phyloP scores from a whole-genome alignment of 2,888 invertebrate species.

The Apamea anceps region DNA sequence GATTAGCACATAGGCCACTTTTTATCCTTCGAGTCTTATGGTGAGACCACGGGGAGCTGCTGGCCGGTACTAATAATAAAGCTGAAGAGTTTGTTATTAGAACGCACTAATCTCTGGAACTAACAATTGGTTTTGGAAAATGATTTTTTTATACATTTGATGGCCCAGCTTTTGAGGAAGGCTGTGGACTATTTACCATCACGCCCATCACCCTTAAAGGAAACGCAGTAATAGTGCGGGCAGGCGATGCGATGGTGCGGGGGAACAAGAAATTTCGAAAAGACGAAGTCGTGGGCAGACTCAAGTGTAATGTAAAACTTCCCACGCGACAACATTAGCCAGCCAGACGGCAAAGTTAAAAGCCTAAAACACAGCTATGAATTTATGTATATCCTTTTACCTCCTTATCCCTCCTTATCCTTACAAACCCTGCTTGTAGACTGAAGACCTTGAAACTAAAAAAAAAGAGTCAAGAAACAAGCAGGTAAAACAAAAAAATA shows the following conservation, averaged over 20 bases:
- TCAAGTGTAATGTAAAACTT: not conserved
- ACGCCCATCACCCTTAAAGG: not conserved
- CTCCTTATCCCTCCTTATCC: conserved; percentile 26
- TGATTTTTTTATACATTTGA: not conserved
- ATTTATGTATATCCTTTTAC: conserved; percentile 27
- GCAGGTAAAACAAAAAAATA: conserved; percentile 57
- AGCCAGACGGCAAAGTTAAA: conserved; percentile 25
- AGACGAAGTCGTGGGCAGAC: not conserved
- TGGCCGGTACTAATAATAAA: not conserved
- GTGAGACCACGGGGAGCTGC: too few species aligned
- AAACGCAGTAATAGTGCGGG: not conserved
- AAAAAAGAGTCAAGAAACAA: conserved; percentile 40
- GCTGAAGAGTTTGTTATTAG: not conserved
- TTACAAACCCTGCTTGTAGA: conserved; percentile 14
- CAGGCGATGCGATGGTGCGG: not conserved
- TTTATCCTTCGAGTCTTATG: too few species aligned
- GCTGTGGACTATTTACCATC: not conserved
- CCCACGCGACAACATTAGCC: not conserved
- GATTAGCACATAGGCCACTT: too few species aligned
- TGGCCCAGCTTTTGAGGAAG: not conserved
- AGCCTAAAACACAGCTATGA: conserved; percentile 13
- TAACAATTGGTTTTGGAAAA: not conserved
- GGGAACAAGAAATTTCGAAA: not conserved
- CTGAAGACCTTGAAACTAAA: conserved; percentile 37
- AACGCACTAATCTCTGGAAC: not conserved